These are phyloP conservation scores for Bubo blakistoni DNA, from an alignment of 2,113 vertebrate genomes.

Conservation along the genomic window DNA sequence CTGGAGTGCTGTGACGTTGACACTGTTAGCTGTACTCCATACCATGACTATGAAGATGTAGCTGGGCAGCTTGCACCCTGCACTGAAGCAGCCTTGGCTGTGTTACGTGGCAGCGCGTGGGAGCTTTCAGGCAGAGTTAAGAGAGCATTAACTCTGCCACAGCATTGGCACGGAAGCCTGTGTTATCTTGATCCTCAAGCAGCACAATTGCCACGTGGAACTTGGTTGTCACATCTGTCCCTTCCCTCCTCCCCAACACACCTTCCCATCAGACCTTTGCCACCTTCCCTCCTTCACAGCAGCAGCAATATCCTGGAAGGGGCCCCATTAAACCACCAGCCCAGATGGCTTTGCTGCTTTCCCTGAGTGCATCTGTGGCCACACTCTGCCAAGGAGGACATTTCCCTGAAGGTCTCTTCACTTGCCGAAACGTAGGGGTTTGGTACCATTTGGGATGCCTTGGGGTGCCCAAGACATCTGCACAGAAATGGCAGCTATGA, in stretches of 20 bases:
- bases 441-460: constrained; percentile 5
- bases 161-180: neutral
- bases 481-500: neutral
- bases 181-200: neutral
- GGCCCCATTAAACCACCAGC: neutral
- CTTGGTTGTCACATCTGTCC: neutral
- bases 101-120: neutral
- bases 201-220: neutral
- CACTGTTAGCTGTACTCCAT: neutral
- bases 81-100: neutral
- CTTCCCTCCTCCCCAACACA: neutral
- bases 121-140: neutral
- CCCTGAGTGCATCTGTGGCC: neutral
- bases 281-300: neutral
- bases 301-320: neutral
- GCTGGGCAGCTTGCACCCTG: neutral
- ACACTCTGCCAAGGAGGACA: neutral
- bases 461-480: neutral
- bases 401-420: neutral
- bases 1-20: neutral
- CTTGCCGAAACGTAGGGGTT: neutral
- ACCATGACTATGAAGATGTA: neutral
- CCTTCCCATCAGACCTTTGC: neutral
- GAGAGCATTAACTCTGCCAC: neutral
- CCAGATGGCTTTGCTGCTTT: neutral